Percentiles rank a stretch among this genome's conserved stretches.
These are phyloP conservation scores for Merluccius polli DNA, from an alignment of 2,797 vertebrate species.

Conservation along the genomic window DNA sequence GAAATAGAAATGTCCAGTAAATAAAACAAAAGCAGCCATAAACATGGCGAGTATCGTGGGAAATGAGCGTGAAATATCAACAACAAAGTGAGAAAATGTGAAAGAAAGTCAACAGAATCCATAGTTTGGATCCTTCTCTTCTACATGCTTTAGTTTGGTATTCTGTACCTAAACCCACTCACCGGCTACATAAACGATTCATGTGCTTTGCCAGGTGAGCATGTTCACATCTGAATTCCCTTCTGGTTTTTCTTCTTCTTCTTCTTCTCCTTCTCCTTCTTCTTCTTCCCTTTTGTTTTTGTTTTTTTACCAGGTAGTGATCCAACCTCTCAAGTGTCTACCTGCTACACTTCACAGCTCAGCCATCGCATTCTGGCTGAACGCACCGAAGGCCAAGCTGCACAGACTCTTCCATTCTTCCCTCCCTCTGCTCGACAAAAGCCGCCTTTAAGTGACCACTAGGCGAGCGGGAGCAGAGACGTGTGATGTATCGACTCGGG, in stretches of 20 bases:
- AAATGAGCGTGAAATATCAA: not conserved
- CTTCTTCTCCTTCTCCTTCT: not conserved
- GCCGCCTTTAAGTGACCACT: constrained; percentile 50
- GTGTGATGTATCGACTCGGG: constrained; percentile 50
- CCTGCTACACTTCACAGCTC: constrained; percentile 57
- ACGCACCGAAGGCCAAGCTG: constrained; percentile 38
- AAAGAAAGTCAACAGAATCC: not conserved
- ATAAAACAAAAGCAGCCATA: not conserved
- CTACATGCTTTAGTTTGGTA: constrained; percentile 32
- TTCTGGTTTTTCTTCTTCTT: not conserved
- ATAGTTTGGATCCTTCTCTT: constrained; percentile 10
- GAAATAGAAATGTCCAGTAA: not conserved
- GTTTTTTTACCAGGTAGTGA: constrained; percentile 35
- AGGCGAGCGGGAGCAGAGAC: constrained; percentile 28
- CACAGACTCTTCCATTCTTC: constrained; percentile 5
- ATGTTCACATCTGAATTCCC: constrained; percentile 55
- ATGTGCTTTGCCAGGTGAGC: constrained; percentile 46
- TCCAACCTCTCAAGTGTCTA: constrained; percentile 57
- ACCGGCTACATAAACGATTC: constrained; percentile 42
- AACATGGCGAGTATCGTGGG: not conserved
- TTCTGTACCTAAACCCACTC: constrained; percentile 39
- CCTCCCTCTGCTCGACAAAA: too few relatives aligned
- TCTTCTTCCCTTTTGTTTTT: too few relatives aligned
- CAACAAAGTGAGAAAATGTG: not conserved
- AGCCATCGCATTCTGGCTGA: constrained; percentile 44